Percentiles rank a stretch among this genome's conserved stretches.
These are phyloP conservation scores for Calliphora vicina DNA, from an alignment of 1,140 invertebrate genomes.

Conservation along the genomic window DNA sequence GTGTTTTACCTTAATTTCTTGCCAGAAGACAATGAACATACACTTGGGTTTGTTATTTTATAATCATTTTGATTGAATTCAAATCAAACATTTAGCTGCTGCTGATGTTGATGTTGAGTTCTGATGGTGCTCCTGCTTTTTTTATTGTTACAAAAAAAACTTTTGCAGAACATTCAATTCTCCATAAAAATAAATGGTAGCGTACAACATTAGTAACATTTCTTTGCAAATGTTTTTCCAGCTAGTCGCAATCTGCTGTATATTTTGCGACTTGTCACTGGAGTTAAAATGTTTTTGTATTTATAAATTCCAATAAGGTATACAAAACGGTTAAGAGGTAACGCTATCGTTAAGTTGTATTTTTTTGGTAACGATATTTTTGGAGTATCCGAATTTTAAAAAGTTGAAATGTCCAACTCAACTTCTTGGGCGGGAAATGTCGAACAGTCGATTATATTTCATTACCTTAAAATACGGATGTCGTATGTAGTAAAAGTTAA, in stretches of 20 bases:
- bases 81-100: conserved; percentile 50
- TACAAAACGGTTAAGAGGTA: too few relatives aligned
- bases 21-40: neutral
- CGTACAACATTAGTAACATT: neutral
- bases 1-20: conserved; percentile 16
- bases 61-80: conserved; percentile 61
- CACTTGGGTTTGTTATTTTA: conserved; percentile 29
- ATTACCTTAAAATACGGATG: too few relatives aligned
- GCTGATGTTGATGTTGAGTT: too few relatives aligned
- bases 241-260: neutral
- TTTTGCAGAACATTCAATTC: neutral
- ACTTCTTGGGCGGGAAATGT: too few relatives aligned
- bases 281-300: too few relatives aligned
- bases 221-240: neutral
- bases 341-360: too few relatives aligned
- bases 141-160: neutral
- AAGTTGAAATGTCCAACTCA: too few relatives aligned
- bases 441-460: too few relatives aligned
- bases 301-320: too few relatives aligned
- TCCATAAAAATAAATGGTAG: neutral
- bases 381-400: too few relatives aligned
- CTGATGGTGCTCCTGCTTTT: neutral
- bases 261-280: neutral
- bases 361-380: too few relatives aligned
- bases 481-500: too few relatives aligned